phyloP scores from a whole-genome alignment of 2,797 vertebrate genomes.

The Muscicapa striata region DNA sequence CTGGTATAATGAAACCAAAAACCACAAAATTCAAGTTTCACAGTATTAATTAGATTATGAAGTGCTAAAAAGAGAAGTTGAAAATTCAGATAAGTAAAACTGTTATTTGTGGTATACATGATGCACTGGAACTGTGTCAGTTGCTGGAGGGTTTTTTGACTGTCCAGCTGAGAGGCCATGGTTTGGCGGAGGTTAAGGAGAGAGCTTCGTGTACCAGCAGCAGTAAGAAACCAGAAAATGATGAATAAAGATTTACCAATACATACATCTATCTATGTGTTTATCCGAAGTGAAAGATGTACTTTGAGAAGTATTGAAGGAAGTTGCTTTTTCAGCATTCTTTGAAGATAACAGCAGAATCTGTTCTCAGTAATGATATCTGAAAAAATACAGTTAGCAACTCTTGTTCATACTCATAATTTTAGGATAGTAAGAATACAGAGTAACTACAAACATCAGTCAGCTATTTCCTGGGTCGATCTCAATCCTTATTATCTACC shows the following conservation, averaged over 20 bases:
- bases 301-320: neutral
- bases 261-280: neutral
- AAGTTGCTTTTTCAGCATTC: neutral
- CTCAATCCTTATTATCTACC: neutral
- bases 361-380: neutral
- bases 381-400: neutral
- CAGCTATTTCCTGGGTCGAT: neutral
- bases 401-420: neutral
- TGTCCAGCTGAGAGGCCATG: neutral
- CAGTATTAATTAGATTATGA: neutral
- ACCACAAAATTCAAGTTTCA: neutral
- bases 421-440: neutral
- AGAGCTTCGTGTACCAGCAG: neutral
- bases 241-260: neutral
- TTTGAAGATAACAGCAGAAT: neutral
- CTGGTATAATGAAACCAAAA: neutral
- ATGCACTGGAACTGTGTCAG: rapidly evolving
- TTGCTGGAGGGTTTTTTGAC: neutral
- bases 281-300: neutral
- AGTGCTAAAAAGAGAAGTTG: neutral
- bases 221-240: neutral
- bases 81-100: neutral
- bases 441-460: neutral
- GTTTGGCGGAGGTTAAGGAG: neutral
- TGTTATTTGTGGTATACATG: neutral